Percentiles rank a stretch among this genome's conserved stretches.
phyloP scores from a whole-genome alignment of 2,888 invertebrate genomes.

The Acleris literana region DNA sequence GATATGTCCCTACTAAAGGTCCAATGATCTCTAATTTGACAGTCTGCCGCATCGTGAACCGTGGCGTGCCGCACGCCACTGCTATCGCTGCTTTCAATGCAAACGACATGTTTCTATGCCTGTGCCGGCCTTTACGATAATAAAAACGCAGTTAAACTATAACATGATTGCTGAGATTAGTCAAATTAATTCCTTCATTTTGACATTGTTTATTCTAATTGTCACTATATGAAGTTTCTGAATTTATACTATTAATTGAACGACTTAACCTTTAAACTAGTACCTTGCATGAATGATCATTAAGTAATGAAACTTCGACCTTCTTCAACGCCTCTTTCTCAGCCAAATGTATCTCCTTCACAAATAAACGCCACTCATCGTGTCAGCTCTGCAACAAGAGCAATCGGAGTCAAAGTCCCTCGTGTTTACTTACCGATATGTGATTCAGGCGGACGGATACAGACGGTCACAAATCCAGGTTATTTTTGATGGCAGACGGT shows the following conservation, averaged over 20 bases:
- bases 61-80: conserved; percentile 64
- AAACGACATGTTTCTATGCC: conserved; percentile 37
- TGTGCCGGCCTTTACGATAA: conserved; percentile 32
- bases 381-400: neutral
- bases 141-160: conserved; percentile 33
- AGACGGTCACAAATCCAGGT: conserved; percentile 42
- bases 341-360: neutral
- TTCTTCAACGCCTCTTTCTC: neutral
- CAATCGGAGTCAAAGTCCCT: conserved; percentile 12
- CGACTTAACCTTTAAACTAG: neutral
- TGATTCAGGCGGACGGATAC: conserved; percentile 32
- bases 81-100: conserved; percentile 27
- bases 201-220: conserved; percentile 5
- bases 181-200: conserved; percentile 6
- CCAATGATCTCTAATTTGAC: conserved; percentile 51
- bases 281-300: neutral
- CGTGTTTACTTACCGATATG: conserved; percentile 22
- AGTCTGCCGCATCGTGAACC: conserved; percentile 55
- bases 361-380: neutral
- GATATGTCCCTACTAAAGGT: too few species aligned
- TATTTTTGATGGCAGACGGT: conserved; percentile 52
- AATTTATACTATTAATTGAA: neutral
- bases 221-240: neutral
- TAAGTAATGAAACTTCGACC: neutral
- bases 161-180: conserved; percentile 21